Percentiles rank a stretch among this genome's conserved stretches.
phyloP scores from a whole-genome alignment of 2,888 invertebrate species.

The Cryptocephalus primarius region DNA sequence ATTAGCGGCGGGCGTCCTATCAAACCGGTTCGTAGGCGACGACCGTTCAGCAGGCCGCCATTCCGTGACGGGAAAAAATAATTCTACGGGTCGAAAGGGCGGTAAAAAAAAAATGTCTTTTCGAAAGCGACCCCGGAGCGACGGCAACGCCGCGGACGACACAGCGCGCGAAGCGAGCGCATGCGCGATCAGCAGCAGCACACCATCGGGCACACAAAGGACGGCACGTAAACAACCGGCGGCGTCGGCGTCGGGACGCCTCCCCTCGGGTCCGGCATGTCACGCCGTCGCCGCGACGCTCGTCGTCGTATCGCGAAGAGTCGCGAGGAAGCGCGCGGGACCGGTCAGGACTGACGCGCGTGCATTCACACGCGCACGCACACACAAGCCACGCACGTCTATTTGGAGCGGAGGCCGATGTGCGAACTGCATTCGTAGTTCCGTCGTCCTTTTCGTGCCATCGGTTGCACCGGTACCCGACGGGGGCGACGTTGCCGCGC shows the following conservation, averaged over 20 bases:
- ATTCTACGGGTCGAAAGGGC: no score
- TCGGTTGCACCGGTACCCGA: conserved; percentile 20
- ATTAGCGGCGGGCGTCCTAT: no score
- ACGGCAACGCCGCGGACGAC: conserved; percentile 1
- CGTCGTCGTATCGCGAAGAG: background rate
- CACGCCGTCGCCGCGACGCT: no score
- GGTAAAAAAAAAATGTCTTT: no score
- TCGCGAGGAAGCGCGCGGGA: background rate
- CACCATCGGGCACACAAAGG: conserved; percentile 23
- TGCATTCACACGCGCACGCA: no score
- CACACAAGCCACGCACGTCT: conserved; percentile 18
- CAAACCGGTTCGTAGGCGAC: no score
- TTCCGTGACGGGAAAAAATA: no score
- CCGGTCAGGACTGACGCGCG: no score
- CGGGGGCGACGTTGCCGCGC: background rate
- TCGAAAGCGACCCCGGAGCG: no score
- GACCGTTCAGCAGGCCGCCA: no score
- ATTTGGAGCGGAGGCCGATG: conserved; percentile 21
- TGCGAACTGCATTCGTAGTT: conserved; percentile 19
- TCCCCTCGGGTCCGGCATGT: no score
- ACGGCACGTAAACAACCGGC: conserved; percentile 17
- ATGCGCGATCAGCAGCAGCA: conserved; percentile 23
- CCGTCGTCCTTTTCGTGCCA: conserved; percentile 15
- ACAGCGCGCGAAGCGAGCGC: conserved; percentile 30
- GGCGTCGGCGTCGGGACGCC: no score